Evolutionary conservation across 2,797 vertebrate species (phyloP).

Genomic region (Melanotaenia nigrans): DNA sequence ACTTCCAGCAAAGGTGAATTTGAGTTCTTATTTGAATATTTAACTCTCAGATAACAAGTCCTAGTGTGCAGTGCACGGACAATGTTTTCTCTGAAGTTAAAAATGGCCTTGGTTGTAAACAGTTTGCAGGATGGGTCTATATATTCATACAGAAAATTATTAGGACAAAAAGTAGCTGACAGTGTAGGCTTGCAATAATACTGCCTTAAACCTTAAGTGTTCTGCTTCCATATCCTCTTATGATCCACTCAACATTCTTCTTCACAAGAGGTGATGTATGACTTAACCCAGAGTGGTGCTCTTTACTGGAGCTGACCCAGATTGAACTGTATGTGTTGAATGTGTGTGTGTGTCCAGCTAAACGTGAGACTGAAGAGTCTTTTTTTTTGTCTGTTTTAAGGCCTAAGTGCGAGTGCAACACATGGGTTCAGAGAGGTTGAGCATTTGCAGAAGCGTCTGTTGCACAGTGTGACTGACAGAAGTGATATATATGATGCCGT

Average conservation of each 20-base stretch:
- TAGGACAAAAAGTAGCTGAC: constrained; percentile 28
- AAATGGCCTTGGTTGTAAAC: constrained; percentile 4
- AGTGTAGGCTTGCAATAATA: constrained; percentile 41
- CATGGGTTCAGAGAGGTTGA: not conserved
- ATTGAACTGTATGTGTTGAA: constrained; percentile 49
- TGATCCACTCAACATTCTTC: constrained; percentile 66
- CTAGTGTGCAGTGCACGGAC: not conserved
- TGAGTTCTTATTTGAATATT: constrained; percentile 31
- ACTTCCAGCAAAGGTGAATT: constrained; percentile 18
- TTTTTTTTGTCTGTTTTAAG: not conserved
- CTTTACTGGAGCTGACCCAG: constrained; percentile 59
- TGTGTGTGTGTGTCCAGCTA: constrained; percentile 19
- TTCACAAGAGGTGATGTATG: constrained; percentile 59
- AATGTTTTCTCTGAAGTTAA: constrained; percentile 7
- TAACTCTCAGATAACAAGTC: constrained; percentile 7
- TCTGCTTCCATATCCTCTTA: constrained; percentile 64
- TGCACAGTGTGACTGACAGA: constrained; percentile 36
- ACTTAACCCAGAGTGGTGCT: constrained; percentile 61
- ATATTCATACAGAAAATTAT: constrained; percentile 3
- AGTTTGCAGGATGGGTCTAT: constrained; percentile 12
- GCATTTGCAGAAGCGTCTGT: constrained; percentile 2
- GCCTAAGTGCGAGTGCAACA: not conserved
- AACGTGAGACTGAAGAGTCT: constrained; percentile 8
- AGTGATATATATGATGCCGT: constrained; percentile 56
- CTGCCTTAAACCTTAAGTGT: constrained; percentile 60